Percentiles rank a stretch among this genome's conserved stretches.
phyloP scores from a whole-genome alignment of 1,140 invertebrate genomes.

The Diuraphis noxia region DNA sequence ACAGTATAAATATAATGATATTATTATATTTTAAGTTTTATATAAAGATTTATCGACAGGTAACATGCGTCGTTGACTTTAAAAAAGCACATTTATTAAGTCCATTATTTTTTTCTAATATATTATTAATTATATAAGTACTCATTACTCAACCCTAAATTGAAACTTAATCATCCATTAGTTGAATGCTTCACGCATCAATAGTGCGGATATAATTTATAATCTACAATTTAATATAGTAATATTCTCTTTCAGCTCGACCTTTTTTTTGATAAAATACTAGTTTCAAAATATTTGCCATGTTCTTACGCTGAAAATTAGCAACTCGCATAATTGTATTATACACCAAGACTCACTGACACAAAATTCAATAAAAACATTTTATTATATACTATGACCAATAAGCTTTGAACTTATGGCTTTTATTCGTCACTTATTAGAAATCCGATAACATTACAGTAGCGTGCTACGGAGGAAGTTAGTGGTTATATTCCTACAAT shows the following conservation, averaged over 20 bases:
- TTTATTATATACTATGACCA: neutral
- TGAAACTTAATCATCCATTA: neutral
- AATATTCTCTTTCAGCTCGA: neutral
- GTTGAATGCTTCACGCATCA: neutral
- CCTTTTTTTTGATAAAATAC: neutral
- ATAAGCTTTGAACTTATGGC: too few relatives aligned
- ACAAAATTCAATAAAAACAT: neutral
- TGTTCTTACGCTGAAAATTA: neutral
- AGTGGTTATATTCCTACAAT: too few relatives aligned
- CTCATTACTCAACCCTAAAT: neutral
- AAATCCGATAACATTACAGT: too few relatives aligned
- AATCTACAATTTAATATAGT: neutral
- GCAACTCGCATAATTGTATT: neutral
- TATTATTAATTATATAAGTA: neutral
- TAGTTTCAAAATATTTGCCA: neutral
- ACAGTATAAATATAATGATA: neutral
- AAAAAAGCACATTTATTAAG: neutral
- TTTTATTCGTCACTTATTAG: too few relatives aligned
- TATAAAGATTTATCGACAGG: neutral
- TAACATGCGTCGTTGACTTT: neutral
- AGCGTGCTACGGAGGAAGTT: too few relatives aligned
- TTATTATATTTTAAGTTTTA: conserved; percentile 13
- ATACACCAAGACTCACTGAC: neutral
- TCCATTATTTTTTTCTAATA: neutral
- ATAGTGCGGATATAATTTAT: neutral